phyloP scores from a whole-genome alignment of 2,113 vertebrate species.

The Ochotona princeps region DNA sequence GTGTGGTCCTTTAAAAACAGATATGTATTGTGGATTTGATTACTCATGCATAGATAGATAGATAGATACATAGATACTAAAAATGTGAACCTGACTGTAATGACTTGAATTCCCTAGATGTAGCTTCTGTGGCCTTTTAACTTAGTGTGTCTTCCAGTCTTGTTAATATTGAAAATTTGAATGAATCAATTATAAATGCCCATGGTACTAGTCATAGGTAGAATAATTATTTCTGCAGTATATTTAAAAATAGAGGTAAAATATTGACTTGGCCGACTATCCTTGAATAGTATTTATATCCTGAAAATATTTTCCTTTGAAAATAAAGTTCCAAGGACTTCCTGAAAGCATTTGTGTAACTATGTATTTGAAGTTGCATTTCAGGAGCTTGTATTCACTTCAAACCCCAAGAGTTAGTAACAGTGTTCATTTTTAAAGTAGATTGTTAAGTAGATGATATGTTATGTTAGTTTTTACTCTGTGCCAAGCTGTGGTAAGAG shows the following conservation, averaged over 20 bases:
- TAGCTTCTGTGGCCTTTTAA: constrained; percentile 18
- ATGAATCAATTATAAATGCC: neutral
- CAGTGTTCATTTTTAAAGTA: neutral
- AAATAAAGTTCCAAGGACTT: constrained; percentile 19
- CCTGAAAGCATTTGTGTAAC: constrained; percentile 16
- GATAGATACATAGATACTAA: neutral
- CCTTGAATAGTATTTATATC: constrained; percentile 27
- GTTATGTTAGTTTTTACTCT: neutral
- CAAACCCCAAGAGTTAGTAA: neutral
- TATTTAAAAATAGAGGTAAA: constrained; percentile 8
- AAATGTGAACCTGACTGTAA: neutral
- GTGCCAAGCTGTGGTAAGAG: neutral
- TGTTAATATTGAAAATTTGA: constrained; percentile 27
- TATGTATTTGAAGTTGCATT: constrained; percentile 28
- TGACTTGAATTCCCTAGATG: constrained; percentile 1
- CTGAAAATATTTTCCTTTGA: neutral
- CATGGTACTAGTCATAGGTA: neutral
- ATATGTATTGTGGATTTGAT: neutral
- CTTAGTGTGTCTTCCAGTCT: neutral
- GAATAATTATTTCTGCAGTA: neutral
- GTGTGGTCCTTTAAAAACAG: neutral
- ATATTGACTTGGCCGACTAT: neutral
- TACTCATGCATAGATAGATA: neutral
- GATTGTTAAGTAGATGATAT: neutral
- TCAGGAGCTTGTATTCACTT: constrained; percentile 32